Evolutionary conservation across 2,888 invertebrate genomes (phyloP).

Genomic region (Pantelozetes paolii): DNA sequence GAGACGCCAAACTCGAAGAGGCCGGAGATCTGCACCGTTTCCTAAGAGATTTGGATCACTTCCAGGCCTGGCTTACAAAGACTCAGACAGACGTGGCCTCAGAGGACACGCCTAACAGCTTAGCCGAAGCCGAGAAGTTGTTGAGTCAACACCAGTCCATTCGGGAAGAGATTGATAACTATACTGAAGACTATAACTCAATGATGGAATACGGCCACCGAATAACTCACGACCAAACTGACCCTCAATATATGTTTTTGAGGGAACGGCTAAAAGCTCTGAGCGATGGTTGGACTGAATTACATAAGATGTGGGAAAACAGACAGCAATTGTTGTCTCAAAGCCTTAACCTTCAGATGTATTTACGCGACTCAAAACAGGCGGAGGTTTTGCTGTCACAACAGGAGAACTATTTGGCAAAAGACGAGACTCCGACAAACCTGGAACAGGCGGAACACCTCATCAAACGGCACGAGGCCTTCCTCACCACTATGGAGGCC

Average conservation of each 20-base stretch:
- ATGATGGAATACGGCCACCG: conserved; percentile 99
- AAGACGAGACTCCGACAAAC: conserved; percentile 88
- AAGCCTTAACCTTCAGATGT: conserved; percentile 87
- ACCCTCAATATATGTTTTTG: conserved; percentile 99
- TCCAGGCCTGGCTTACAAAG: conserved; percentile 98
- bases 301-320: conserved; percentile 99
- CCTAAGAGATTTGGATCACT: conserved; percentile 96
- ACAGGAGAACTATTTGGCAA: conserved; percentile 94
- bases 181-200: conserved; percentile 93
- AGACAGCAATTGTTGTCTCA: conserved; percentile 88
- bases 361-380: conserved; percentile 94
- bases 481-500: conserved; percentile 99
- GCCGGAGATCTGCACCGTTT: conserved; percentile 97
- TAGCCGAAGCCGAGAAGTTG: conserved; percentile 94
- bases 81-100: conserved; percentile 99
- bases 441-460: conserved; percentile 96
- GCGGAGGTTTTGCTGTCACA: conserved; percentile 95
- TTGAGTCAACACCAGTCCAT: conserved; percentile 96
- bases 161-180: conserved; percentile 98
- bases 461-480: conserved; percentile 95
- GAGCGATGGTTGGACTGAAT: conserved; percentile 97
- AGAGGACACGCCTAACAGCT: conserved; percentile 85
- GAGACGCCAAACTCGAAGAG: conserved; percentile 96
- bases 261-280: conserved; percentile 94
- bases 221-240: conserved; percentile 83